Evolutionary conservation across 1,140 invertebrate genomes (phyloP).

Genomic region (Eumeta japonica): DNA sequence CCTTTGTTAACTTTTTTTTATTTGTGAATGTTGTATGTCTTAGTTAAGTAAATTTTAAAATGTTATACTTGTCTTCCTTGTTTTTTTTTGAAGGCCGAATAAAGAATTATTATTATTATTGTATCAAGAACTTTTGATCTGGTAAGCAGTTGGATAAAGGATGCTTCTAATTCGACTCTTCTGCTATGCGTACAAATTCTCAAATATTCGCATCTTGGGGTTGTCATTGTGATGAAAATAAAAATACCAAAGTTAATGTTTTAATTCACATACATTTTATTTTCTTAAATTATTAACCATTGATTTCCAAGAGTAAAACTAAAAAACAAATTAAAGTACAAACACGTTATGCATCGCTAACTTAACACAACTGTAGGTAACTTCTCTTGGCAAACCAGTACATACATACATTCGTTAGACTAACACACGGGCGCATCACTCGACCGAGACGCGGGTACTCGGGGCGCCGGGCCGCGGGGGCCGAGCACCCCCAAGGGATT

Average conservation of each 20-base stretch:
- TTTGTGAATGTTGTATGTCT: too few species aligned
- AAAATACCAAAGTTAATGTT: constrained; percentile 17
- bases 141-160: too few species aligned
- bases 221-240: not conserved
- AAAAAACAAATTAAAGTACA: constrained; percentile 60
- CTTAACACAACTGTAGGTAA: constrained; percentile 57
- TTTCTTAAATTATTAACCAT: constrained; percentile 59
- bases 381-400: constrained; percentile 56
- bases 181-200: too few species aligned
- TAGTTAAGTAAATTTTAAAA: too few species aligned
- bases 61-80: too few species aligned
- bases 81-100: too few species aligned
- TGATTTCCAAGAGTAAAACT: constrained; percentile 59
- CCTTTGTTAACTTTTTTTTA: too few species aligned
- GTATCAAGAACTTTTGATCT: too few species aligned
- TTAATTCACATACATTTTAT: constrained; percentile 57
- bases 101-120: too few species aligned
- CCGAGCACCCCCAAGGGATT: too few species aligned
- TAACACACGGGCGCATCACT: constrained; percentile 50
- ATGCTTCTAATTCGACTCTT: too few species aligned
- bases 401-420: constrained; percentile 43
- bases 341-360: constrained; percentile 57
- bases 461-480: too few species aligned
- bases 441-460: constrained; percentile 15
- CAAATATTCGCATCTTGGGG: not conserved